Conservation (phyloP, 2,797 vertebrate genomes). For the Alcedo atthis region DNA sequence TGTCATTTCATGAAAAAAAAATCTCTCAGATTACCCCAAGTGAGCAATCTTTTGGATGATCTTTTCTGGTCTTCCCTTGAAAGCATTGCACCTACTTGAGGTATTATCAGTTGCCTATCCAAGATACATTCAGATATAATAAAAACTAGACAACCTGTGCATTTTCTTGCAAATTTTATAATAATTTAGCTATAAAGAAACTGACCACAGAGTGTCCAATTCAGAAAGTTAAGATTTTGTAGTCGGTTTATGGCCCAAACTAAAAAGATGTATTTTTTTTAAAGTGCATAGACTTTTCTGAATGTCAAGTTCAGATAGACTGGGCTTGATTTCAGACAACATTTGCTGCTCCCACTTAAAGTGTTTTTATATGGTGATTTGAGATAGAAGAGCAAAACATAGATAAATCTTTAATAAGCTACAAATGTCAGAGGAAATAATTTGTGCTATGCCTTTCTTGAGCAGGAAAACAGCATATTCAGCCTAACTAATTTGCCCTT, state of each 20-base stretch:
- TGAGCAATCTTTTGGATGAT: neutral
- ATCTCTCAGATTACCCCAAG: neutral
- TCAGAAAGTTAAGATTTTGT: neutral
- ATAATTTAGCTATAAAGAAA: neutral
- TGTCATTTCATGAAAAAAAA: neutral
- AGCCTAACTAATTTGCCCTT: neutral
- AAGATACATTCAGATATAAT: neutral
- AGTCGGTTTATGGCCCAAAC: neutral
- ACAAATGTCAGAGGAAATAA: neutral
- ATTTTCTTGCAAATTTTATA: neutral
- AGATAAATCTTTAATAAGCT: conserved; percentile 37
- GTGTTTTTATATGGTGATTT: neutral
- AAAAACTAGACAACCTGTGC: neutral
- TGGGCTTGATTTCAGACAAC: neutral
- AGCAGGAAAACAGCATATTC: neutral
- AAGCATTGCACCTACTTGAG: neutral
- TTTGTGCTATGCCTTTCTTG: neutral
- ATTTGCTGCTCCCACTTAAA: neutral
- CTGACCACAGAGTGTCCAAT: neutral
- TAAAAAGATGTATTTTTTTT: neutral
- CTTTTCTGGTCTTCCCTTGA: neutral
- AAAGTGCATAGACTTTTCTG: neutral
- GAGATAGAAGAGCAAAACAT: neutral
- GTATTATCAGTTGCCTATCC: neutral
- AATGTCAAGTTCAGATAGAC: neutral